Base-by-base conservation (phyloP, 2,113 vertebrate species). In the Tupaia tana region DNA sequence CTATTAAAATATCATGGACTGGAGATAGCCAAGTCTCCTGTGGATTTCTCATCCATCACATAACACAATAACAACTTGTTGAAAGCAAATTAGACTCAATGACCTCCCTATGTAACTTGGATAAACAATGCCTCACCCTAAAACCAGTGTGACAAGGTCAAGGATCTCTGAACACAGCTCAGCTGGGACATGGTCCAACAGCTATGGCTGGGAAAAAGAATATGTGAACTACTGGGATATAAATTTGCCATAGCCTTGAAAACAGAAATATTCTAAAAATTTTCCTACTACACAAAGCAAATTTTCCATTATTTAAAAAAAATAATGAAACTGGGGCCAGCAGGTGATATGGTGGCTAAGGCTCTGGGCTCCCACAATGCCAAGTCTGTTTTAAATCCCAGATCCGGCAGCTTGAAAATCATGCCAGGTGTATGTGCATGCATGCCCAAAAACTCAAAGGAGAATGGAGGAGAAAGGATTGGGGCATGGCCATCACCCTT, bases 41-140 rank as follows among this genome's bases (percentile, higher is more conserved):
- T 7, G 27, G 56, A 61, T 56, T 90, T 89, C 67, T 67, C 79
- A 77, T 59, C 22, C 66, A 27, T n/a, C 79, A 25, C 8, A 43
- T 22, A 81, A 81, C 25, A 78, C 29, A 95, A 13, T 43, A 92
- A 67, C 7, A 29, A 61, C 67, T 79, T 83, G 16, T 1, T 86
- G 29, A 69, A 93, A 75, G 18, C 59, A 93, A 79, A 66, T 82
- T 3, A 96, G 85, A 90, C 59, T 88, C 88, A 74, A 10, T 31
- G 7, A 90, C 82, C 67, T 64, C 73, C 22, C 11, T 8, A 70
- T 56, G 14, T 59, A 86, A 85, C 5, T 54, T 85, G 16, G 27
- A 61, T 70, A 94, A 93, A 74, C 56, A 54, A 56, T 12, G 66
- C 5, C 34, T 79, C 27, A 84, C 10, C 29, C 58, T 64, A 73